Evolutionary conservation across 2,888 invertebrate genomes (phyloP).

Genomic region (Diplolepis rosae): DNA sequence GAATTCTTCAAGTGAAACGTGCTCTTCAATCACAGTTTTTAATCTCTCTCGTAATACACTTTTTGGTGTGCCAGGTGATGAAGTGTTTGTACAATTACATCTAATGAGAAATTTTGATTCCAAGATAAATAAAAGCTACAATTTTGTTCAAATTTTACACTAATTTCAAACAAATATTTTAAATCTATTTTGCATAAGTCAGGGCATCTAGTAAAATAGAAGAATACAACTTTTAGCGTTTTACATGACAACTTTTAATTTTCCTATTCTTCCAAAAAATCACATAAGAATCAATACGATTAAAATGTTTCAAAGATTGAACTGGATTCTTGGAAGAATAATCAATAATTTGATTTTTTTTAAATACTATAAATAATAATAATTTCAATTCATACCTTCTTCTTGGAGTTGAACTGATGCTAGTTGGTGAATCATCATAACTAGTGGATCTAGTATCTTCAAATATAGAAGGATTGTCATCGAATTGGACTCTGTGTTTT

Average conservation of each 20-base stretch:
- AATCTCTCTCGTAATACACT: conserved; percentile 69
- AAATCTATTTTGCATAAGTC: no score
- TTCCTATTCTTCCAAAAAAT: no score
- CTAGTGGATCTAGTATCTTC: conserved; percentile 2
- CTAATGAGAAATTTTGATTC: conserved; percentile 9
- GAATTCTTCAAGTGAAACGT: conserved; percentile 76
- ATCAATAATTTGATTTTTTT: no score
- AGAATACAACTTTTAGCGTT: no score
- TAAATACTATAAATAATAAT: no score
- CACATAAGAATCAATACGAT: no score
- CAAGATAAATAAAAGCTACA: conserved; percentile 33
- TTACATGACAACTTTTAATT: no score
- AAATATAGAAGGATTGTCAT: conserved; percentile 37
- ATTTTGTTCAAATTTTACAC: conserved; percentile 1
- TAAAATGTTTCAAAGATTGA: no score
- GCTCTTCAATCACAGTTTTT: conserved; percentile 75
- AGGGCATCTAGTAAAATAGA: no score
- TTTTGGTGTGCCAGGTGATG: conserved; percentile 65
- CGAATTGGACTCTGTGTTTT: conserved; percentile 35
- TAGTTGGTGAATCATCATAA: neutral
- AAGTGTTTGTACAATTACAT: conserved; percentile 5
- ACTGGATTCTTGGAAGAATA: no score
- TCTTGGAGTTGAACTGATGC: neutral
- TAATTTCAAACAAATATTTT: no score
- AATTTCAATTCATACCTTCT: neutral